These are phyloP conservation scores for Papilio protenor DNA, from an alignment of 2,888 invertebrate species.

Conservation along the genomic window DNA sequence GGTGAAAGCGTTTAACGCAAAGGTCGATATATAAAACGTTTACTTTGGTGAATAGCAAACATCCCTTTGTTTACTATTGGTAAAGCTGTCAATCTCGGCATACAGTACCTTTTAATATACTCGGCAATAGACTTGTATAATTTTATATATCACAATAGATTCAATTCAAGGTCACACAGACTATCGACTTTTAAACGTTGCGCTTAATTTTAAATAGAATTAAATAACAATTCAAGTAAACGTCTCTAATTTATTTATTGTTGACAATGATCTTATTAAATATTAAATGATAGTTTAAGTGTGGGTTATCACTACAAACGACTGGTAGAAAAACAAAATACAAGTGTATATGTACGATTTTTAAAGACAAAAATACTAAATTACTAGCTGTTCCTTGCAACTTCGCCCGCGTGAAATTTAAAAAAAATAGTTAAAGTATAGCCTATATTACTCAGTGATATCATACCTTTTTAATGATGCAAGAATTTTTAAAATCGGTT, in stretches of 20 bases:
- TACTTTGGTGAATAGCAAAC: constrained; percentile 6
- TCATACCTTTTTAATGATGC: too few species aligned
- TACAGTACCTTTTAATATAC: background rate
- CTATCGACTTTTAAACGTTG: background rate
- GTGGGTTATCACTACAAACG: background rate
- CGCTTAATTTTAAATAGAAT: background rate
- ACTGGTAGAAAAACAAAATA: background rate
- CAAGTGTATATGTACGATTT: too few species aligned
- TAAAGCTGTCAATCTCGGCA: background rate
- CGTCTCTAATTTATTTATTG: too few species aligned
- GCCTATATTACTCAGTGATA: too few species aligned
- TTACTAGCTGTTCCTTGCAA: too few species aligned
- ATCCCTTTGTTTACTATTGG: constrained; percentile 2
- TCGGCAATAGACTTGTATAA: background rate
- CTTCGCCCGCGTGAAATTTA: too few species aligned
- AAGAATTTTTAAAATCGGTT: too few species aligned
- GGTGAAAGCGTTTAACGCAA: background rate
- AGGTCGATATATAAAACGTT: constrained; percentile 17
- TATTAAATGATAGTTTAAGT: background rate
- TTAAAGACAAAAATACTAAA: too few species aligned
- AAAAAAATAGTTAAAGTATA: too few species aligned
- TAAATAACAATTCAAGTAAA: too few species aligned
- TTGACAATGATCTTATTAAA: background rate
- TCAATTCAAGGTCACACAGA: background rate
- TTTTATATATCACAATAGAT: background rate